phyloP scores from a whole-genome alignment of 2,888 invertebrate genomes.

The Ecdyonurus torrentis region DNA sequence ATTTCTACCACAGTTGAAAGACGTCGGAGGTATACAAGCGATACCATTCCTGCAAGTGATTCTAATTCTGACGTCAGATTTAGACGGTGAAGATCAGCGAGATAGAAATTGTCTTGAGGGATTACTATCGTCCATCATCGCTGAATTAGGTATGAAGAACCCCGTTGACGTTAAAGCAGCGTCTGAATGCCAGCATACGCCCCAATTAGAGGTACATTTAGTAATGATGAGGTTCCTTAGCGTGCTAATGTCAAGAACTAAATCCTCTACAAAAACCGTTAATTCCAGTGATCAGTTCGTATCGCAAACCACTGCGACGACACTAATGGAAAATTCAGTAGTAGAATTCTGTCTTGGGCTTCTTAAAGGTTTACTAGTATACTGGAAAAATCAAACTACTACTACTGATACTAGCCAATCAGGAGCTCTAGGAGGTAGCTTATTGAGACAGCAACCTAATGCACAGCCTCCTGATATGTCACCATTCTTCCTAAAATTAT shows the following conservation, averaged over 20 bases:
- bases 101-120: slow-evolving; percentile 63
- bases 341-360: slow-evolving; percentile 56
- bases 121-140: slow-evolving; percentile 52
- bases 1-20: slow-evolving; percentile 55
- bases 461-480: slow-evolving; percentile 85
- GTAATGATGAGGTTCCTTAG: slow-evolving; percentile 77
- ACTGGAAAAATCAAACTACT: slow-evolving; percentile 48
- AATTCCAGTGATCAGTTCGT: slow-evolving; percentile 28
- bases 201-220: slow-evolving; percentile 69
- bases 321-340: slow-evolving; percentile 48
- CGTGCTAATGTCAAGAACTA: slow-evolving; percentile 26
- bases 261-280: neutral
- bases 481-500: slow-evolving; percentile 84
- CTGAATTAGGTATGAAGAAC: slow-evolving; percentile 49
- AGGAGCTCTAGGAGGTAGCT: slow-evolving; percentile 41
- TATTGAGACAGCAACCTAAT: slow-evolving; percentile 66
- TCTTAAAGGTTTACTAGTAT: slow-evolving; percentile 50
- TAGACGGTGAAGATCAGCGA: slow-evolving; percentile 68
- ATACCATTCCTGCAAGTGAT: slow-evolving; percentile 88
- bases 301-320: slow-evolving; percentile 50
- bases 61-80: slow-evolving; percentile 73
- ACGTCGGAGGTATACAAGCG: slow-evolving; percentile 65
- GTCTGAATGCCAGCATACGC: slow-evolving; percentile 33
- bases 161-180: slow-evolving; percentile 20
- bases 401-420: slow-evolving; percentile 22